phyloP scores from a whole-genome alignment of 2,888 invertebrate genomes.

The Tipula helvola region DNA sequence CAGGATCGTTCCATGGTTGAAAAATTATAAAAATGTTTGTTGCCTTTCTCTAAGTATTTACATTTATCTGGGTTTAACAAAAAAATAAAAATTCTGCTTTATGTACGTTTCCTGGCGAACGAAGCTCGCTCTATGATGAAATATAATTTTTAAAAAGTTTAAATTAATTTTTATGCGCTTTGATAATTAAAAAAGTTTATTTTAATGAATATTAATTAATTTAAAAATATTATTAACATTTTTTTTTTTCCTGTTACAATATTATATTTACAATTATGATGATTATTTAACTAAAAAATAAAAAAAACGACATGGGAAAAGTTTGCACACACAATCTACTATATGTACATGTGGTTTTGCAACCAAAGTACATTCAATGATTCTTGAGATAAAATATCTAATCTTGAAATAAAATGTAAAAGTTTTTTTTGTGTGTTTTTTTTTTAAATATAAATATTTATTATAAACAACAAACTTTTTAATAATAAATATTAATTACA shows the following conservation, averaged over 20 bases:
- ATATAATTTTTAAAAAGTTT: background rate
- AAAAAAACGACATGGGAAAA: background rate
- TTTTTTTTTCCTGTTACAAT: background rate
- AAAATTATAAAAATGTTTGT: background rate
- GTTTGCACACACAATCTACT: background rate
- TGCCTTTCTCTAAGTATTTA: background rate
- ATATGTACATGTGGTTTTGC: background rate
- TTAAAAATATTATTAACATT: background rate
- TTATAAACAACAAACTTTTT: background rate
- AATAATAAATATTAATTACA: background rate
- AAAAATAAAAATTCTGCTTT: background rate
- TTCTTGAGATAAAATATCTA: background rate
- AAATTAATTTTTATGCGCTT: background rate
- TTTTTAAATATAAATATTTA: background rate
- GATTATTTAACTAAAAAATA: background rate
- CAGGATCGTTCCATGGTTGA: background rate
- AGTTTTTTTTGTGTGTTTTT: background rate
- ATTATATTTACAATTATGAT: background rate
- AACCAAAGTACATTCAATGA: background rate
- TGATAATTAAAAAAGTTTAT: slow-evolving; percentile 4
- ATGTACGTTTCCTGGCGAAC: background rate
- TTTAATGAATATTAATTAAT: background rate
- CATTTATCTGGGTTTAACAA: background rate
- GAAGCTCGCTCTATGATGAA: background rate
- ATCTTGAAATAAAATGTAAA: background rate